phyloP scores from a whole-genome alignment of 1,140 invertebrate species.

The Orius insidiosus region DNA sequence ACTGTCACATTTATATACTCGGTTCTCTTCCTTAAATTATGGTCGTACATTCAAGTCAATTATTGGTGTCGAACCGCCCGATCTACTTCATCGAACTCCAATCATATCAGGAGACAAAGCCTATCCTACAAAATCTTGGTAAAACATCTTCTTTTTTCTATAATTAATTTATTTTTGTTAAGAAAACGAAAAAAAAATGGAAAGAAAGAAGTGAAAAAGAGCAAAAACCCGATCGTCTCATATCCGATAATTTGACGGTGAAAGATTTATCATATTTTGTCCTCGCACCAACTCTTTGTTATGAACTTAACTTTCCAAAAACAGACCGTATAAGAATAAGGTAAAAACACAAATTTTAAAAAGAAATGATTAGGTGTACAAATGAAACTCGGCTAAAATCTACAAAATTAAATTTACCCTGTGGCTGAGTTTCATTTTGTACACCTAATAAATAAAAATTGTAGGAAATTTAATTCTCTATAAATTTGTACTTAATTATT shows the following conservation, averaged over 20 bases:
- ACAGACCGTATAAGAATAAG: slow-evolving; percentile 63
- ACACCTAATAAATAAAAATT: too few species aligned
- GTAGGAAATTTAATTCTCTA: too few species aligned
- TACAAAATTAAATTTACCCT: too few species aligned
- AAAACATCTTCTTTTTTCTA: slow-evolving; percentile 11
- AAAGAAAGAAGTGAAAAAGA: slow-evolving; percentile 22
- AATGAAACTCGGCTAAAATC: too few species aligned
- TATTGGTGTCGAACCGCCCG: slow-evolving; percentile 61
- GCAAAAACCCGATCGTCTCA: slow-evolving; percentile 34
- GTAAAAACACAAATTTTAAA: slow-evolving; percentile 29
- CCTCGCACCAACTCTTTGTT: slow-evolving; percentile 88
- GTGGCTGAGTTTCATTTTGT: too few species aligned
- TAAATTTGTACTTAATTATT: too few species aligned
- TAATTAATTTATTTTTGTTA: slow-evolving; percentile 14
- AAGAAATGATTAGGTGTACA: too few species aligned
- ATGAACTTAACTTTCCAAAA: slow-evolving; percentile 93
- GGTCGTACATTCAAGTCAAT: slow-evolving; percentile 94
- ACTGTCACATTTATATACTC: slow-evolving; percentile 72
- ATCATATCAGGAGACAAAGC: slow-evolving; percentile 22
- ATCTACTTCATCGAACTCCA: slow-evolving; percentile 13
- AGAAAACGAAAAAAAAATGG: slow-evolving; percentile 23
- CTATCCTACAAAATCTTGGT: slow-evolving; percentile 21
- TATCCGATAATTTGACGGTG: slow-evolving; percentile 87
- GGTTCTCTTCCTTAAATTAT: slow-evolving; percentile 83
- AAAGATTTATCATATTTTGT: slow-evolving; percentile 88